These are phyloP conservation scores for Epizoanthus illoricatus DNA, from an alignment of 92 coral and sea anemone species.

Conservation along the genomic window DNA sequence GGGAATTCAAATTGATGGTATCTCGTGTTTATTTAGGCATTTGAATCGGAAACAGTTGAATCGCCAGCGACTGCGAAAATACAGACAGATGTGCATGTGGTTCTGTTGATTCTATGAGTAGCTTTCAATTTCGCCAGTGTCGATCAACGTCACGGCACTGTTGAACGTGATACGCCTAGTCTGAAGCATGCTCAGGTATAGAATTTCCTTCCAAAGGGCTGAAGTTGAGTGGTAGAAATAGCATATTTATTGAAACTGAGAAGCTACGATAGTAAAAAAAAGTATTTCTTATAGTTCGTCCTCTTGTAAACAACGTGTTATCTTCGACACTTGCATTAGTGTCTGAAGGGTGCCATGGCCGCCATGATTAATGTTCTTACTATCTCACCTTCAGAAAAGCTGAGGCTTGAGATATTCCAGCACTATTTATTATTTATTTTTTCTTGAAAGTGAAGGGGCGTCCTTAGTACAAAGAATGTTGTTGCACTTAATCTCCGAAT, in stretches of 20 bases:
- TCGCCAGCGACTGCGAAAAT: neutral
- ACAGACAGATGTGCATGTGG: neutral
- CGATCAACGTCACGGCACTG: neutral
- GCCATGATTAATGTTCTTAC: too few relatives aligned
- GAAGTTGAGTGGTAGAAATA: too few relatives aligned
- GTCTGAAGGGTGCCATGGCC: too few relatives aligned
- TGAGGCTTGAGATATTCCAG: neutral
- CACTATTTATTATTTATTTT: neutral
- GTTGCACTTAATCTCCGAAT: conserved; percentile 25
- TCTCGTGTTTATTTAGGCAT: conserved; percentile 3
- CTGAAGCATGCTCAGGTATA: neutral
- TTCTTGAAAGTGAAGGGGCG: conserved; percentile 6
- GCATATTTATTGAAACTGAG: too few relatives aligned
- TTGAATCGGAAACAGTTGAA: neutral
- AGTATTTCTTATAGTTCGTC: too few relatives aligned
- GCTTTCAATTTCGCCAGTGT: conserved; percentile 4
- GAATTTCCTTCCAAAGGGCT: conserved; percentile 10
- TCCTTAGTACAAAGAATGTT: neutral
- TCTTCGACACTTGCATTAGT: too few relatives aligned
- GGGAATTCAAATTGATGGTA: neutral
- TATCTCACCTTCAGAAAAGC: too few relatives aligned
- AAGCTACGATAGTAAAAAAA: too few relatives aligned
- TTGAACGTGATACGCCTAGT: conserved; percentile 23
- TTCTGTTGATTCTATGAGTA: neutral
- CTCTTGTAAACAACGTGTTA: too few relatives aligned